Base-by-base conservation (phyloP, 2,797 vertebrate species). In the Lophius americanus region DNA sequence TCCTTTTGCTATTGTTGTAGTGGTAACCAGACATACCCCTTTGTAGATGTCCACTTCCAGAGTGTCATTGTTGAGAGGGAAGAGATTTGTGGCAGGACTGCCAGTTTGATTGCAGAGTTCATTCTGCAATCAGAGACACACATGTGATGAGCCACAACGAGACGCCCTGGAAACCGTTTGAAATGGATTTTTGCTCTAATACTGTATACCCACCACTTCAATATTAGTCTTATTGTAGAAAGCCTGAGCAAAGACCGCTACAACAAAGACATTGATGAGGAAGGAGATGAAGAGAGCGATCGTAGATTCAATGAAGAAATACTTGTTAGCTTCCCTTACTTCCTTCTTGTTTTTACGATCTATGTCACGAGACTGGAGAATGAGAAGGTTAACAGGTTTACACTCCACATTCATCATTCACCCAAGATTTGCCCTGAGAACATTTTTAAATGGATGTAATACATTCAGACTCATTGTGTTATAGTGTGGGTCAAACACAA, bases 211-310 rank as follows among this genome's bases (percentile, higher is more conserved):
- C 50, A 99, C 98, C 95, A 98, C 96, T 8, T 97, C 81, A 0
- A 83, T 64, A 0, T 99, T 97, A 6, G 88, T 96, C 80, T 94
- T 94, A 1, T 70, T 55, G 64, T 90, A 99, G 85, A 99, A 98
- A 1, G 97, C 96, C 86, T 98, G 81, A 0, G 97, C 97, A 49
- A 99, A 99, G 66, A 99, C 96, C 0, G 96, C 94, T 9, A 99
- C 96, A 0, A 99, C 97, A 2, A 99, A 99, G 60, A 99, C 93
- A 9, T 99, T 99, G 86, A 99, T 98, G 92, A 98, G 92, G 86
- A 99, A 98, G 66, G 98, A 99, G 73, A 99, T 2, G 32, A 98
- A 98, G 64, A 99, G 95, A 0, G 97, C 98, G 0, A 98, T 59
- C 46, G 92, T 82, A 3, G 97, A 96, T 88, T 99, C 97, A 0